phyloP scores from a whole-genome alignment of 1,140 invertebrate genomes.

The Carcinoscorpius rotundicauda region DNA sequence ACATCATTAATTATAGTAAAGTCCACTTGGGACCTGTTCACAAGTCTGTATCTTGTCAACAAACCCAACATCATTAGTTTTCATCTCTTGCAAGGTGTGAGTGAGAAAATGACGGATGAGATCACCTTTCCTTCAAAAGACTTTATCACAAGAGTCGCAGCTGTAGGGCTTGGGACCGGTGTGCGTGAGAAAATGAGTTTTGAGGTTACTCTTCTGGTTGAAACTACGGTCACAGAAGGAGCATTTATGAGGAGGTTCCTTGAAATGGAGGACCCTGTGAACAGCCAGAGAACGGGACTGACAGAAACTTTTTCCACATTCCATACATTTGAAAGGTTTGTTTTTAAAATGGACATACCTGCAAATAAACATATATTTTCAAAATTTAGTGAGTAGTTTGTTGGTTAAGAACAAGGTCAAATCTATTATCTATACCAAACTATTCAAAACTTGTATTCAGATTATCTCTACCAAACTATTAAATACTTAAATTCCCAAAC shows the following conservation, averaged over 20 bases:
- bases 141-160: constrained; percentile 71
- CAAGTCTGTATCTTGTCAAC: too few species aligned
- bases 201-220: constrained; percentile 81
- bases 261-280: constrained; percentile 78
- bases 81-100: too few species aligned
- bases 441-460: too few species aligned
- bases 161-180: constrained; percentile 87
- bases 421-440: too few species aligned
- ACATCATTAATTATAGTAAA: too few species aligned
- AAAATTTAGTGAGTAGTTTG: too few species aligned
- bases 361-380: background rate
- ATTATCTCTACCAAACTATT: too few species aligned
- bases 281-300: constrained; percentile 85
- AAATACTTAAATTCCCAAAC: too few species aligned
- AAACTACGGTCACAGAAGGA: constrained; percentile 73
- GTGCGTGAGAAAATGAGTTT: constrained; percentile 83
- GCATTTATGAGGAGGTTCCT: constrained; percentile 82
- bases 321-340: constrained; percentile 89
- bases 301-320: constrained; percentile 96
- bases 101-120: too few species aligned
- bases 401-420: too few species aligned
- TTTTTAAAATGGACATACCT: constrained; percentile 66
- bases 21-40: too few species aligned
- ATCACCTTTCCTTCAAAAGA: constrained; percentile 39
- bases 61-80: too few species aligned